Evolutionary conservation across 2,113 vertebrate species (phyloP), one percentile per base, ranked within the genome.

Genomic region (Plestiodon gilberti): DNA sequence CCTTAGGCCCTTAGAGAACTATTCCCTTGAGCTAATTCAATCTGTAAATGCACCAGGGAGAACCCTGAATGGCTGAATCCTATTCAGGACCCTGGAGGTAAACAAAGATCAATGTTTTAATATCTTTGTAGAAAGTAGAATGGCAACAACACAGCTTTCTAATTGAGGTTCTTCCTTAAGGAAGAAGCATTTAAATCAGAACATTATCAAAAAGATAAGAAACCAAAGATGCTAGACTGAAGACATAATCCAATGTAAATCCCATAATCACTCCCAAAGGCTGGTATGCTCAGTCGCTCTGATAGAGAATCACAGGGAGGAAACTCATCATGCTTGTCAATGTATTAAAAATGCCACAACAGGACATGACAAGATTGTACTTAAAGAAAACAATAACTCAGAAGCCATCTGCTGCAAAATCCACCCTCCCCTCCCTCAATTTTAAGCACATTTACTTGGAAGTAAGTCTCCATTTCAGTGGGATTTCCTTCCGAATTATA

Each of bases 181-280:
- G 48, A 38, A 83, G 62, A 93, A 93, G 90, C 93, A 94, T 92
- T 81, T 33, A 67, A 87, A 85, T 30, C 73, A 4, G 80, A 43
- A 73, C 2, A 69, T 15, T n/a, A 78, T 18, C 25, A 52, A 67
- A 64, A 73, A 76, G 17, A 71, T 0, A 3, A 69, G 40, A 87
- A 84, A 73, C 20, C 23, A 88, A 89, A 82, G 84, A 48, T 80
- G 78, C 33, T 52, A 1, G 1, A 35, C 81, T 17, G 52, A 87
- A 33, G 57, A 85, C 30, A 70, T 43, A 43, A 84, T 52, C 20
- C 6, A 75, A 65, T 38, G 35, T 81, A 87, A 81, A 65, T 76
- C 78, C 71, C 67, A 38, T 20, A 55, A 64, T 74, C 57, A 79
- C 25, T 9, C 52, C 55, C 20, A 73, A 48, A 73, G 67, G 35